Evolutionary conservation across 2,113 vertebrate genomes (phyloP).

Genomic region (Hiodon alosoides): DNA sequence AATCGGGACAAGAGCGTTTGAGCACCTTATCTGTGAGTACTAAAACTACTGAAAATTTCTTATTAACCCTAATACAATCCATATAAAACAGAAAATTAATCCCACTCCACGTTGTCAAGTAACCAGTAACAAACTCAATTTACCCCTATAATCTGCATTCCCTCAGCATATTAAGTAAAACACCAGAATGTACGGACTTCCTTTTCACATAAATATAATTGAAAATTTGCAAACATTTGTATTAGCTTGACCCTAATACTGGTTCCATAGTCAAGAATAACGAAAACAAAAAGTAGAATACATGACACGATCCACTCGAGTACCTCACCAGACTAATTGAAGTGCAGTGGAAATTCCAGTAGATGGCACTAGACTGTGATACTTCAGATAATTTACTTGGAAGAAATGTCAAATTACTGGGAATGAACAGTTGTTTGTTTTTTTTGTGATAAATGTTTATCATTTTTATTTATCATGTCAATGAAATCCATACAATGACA

Average conservation of each 20-base stretch:
- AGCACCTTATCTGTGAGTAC: too few species aligned
- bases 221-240: background rate
- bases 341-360: slow-evolving; percentile 45
- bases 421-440: background rate
- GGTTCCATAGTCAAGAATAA: slow-evolving; percentile 12
- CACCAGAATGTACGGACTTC: background rate
- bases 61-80: background rate
- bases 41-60: background rate
- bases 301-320: background rate
- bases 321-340: slow-evolving; percentile 30
- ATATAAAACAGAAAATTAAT: background rate
- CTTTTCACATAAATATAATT: slow-evolving; percentile 10
- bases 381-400: slow-evolving; percentile 27
- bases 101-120: too few species aligned
- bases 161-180: background rate
- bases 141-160: background rate
- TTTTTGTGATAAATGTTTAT: background rate
- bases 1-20: too few species aligned
- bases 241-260: slow-evolving; percentile 8
- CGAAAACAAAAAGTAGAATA: background rate
- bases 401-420: slow-evolving; percentile 4
- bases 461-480: background rate
- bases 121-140: background rate
- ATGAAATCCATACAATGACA: too few species aligned
- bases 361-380: slow-evolving; percentile 57